Conservation (phyloP, 2,888 invertebrate genomes). For the Hermodice carunculata region DNA sequence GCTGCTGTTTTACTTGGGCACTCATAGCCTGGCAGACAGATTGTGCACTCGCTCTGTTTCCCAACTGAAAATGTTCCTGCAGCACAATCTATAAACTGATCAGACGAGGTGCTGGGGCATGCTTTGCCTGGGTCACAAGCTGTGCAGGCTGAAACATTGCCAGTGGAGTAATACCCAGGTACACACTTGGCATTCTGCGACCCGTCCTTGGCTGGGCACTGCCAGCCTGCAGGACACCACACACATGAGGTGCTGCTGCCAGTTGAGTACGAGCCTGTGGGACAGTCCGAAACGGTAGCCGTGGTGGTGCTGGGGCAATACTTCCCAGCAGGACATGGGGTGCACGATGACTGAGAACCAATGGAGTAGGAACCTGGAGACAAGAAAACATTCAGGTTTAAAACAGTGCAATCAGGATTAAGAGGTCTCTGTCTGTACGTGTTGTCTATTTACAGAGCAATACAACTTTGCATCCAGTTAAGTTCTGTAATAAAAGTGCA, state of each 20-base stretch:
- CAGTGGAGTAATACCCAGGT: constrained; percentile 45
- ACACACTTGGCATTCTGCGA: constrained; percentile 50
- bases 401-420: too few relatives aligned
- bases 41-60: constrained; percentile 45
- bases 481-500: too few relatives aligned
- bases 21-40: constrained; percentile 56
- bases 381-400: constrained; percentile 31
- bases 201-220: constrained; percentile 52
- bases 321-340: constrained; percentile 54
- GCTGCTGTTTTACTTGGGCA: constrained; percentile 51
- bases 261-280: constrained; percentile 51
- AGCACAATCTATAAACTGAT: constrained; percentile 40
- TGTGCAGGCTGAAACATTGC: constrained; percentile 24
- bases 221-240: constrained; percentile 55
- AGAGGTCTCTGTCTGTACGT: too few relatives aligned
- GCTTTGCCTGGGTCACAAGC: constrained; percentile 46
- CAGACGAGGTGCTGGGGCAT: constrained; percentile 42
- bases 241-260: constrained; percentile 54
- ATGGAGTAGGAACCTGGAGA: constrained; percentile 39
- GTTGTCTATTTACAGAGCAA: too few relatives aligned
- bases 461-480: too few relatives aligned
- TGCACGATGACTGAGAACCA: constrained; percentile 31
- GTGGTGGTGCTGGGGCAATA: constrained; percentile 64
- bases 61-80: constrained; percentile 54
- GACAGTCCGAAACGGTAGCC: constrained; percentile 44